Evolutionary conservation across 2,113 vertebrate species (phyloP).

Genomic region (Gavialis gangeticus): DNA sequence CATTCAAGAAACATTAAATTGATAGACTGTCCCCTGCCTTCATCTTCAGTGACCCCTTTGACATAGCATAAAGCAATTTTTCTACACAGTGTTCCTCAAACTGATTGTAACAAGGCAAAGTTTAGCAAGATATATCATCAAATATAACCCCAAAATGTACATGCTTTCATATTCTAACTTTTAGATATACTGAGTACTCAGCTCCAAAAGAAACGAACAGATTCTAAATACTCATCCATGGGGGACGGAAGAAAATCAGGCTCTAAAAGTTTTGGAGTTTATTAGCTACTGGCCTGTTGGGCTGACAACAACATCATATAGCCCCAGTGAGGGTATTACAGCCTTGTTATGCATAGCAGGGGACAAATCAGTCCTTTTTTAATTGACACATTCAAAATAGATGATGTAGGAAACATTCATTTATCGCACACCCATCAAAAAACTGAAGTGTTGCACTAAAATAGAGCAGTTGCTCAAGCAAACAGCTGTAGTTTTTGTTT

Average conservation of each 20-base stretch:
- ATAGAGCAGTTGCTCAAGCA: slow-evolving; percentile 32
- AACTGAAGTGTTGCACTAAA: not conserved
- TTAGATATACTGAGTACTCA: not conserved
- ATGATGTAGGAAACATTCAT: not conserved
- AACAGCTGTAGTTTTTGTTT: slow-evolving; percentile 13
- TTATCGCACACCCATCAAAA: not conserved
- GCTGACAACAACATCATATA: not conserved
- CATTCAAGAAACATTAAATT: not conserved
- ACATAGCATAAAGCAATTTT: not conserved
- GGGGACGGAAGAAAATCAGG: not conserved
- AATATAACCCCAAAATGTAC: not conserved
- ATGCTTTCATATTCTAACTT: not conserved
- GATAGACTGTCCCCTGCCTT: not conserved
- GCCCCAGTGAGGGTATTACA: not conserved
- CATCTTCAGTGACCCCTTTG: not conserved
- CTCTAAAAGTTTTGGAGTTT: not conserved
- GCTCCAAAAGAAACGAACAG: not conserved
- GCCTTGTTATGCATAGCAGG: not conserved
- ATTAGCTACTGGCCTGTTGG: not conserved
- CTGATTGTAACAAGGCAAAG: not conserved
- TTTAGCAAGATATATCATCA: not conserved
- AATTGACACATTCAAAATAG: not conserved
- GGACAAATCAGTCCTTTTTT: not conserved
- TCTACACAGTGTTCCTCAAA: not conserved
- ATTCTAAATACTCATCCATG: not conserved